Base-by-base conservation (phyloP, 2,888 invertebrate genomes). In the Adela reaumurella region DNA sequence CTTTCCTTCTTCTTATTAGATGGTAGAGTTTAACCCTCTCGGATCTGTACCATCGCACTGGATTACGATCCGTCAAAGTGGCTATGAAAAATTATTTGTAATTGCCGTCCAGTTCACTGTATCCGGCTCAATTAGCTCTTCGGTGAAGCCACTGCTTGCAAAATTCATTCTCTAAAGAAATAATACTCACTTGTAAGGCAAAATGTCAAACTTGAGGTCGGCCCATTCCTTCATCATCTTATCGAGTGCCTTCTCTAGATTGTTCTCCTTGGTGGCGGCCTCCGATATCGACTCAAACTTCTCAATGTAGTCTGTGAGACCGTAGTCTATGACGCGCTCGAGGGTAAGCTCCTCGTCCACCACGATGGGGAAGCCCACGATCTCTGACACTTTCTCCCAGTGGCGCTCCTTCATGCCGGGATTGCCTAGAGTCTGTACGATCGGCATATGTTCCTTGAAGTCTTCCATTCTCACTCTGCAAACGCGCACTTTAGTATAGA, bases 201-300 rank as follows among this genome's bases (percentile, higher is more conserved):
- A 79, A 49, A 92, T 83, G 10, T 81, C 81, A 63, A 94, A 93
- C 60, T 76, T 81, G 57, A 92, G 84, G 53, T 89, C 89, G 29
- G 85, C 85, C 97, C 97, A 97, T 81, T 97, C 97, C 46, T 74
- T 79, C 64, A 87, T 89, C 97, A 97, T 97, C 74, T 90, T 94
- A 49, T 84, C 81, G 65, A 97, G 76, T 18, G 90, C 88, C 68
- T 88, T 92, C 68, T 97, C 97, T 45, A 97, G 80, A 62, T 92
- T 93, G 64, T 91, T 95, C 69, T 97, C 97, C 68, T 97, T 97
- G 2, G 95, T 94, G 0, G 97, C 97, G 1, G 96, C 90, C 65
- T 97, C 96, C 3, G 95, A 94, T 58, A 97, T 95, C 1, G 81
- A 69, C 68, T 96, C 96, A 65, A 97, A 97, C 68, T 91, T 92